A percentile compares a stretch with the other conserved stretches of the same genome.
phyloP scores from a whole-genome alignment of 2,797 vertebrate species.

The Epinephelus coioides region DNA sequence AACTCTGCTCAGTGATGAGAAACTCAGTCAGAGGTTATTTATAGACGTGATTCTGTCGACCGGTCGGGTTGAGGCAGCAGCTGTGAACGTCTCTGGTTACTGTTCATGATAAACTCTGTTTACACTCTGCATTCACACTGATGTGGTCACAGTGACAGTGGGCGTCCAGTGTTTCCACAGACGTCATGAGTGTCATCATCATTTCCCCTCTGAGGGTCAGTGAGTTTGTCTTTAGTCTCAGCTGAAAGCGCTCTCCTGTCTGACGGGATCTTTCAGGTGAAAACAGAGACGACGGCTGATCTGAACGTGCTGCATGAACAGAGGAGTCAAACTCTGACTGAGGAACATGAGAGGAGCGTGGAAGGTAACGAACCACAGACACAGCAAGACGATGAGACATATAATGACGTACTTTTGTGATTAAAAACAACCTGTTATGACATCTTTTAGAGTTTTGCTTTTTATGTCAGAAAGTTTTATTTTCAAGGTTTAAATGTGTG shows the following conservation, averaged over 20 bases:
- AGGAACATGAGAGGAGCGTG: slow-evolving; percentile 73
- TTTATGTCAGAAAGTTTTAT: too few relatives aligned
- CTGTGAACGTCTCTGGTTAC: too few relatives aligned
- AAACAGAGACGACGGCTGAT: slow-evolving; percentile 82
- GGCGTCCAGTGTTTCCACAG: not conserved
- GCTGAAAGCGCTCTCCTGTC: not conserved
- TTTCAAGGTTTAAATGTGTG: too few relatives aligned
- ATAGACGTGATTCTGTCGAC: too few relatives aligned
- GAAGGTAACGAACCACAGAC: slow-evolving; percentile 81
- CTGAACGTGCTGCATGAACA: slow-evolving; percentile 83
- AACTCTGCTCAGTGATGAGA: too few relatives aligned
- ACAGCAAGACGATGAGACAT: not conserved
- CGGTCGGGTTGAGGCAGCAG: too few relatives aligned
- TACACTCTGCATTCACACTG: too few relatives aligned
- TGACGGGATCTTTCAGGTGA: slow-evolving; percentile 81
- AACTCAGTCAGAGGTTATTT: too few relatives aligned
- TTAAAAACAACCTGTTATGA: too few relatives aligned
- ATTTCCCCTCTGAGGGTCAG: not conserved
- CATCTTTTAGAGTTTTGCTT: too few relatives aligned
- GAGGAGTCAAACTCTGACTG: slow-evolving; percentile 72
- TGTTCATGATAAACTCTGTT: too few relatives aligned
- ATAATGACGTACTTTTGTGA: not conserved
- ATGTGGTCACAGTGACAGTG: too few relatives aligned
- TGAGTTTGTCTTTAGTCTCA: not conserved
- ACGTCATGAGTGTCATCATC: not conserved